phyloP scores from a whole-genome alignment of 2,113 vertebrate genomes.

The Alligator sinensis region DNA sequence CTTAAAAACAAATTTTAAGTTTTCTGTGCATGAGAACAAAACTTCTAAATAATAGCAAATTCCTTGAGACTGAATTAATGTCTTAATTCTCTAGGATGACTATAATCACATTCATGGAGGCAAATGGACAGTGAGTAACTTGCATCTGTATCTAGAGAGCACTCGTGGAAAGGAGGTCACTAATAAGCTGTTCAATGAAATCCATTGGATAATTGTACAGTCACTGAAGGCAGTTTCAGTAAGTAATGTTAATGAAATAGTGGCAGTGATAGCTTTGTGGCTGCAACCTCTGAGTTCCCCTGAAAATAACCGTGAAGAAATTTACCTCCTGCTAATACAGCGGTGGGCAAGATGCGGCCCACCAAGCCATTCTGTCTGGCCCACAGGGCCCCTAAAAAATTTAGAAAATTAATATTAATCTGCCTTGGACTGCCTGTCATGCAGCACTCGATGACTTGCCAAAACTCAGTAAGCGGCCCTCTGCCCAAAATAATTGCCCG shows the following conservation, averaged over 20 bases:
- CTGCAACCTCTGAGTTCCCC: neutral
- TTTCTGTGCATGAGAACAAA: neutral
- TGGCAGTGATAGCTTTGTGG: fast-evolving
- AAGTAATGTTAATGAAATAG: slow-evolving; percentile 65
- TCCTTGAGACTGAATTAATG: neutral
- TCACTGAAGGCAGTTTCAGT: slow-evolving; percentile 97
- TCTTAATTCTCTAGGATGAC: slow-evolving; percentile 87
- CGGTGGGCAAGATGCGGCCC: too few relatives aligned
- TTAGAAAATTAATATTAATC: too few relatives aligned
- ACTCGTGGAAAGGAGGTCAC: slow-evolving; percentile 95
- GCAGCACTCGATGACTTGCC: too few relatives aligned
- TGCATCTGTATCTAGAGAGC: slow-evolving; percentile 96
- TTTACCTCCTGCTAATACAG: neutral
- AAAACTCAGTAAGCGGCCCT: too few relatives aligned
- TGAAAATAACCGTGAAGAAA: neutral
- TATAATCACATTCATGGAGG: slow-evolving; percentile 98
- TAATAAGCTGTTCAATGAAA: slow-evolving; percentile 93
- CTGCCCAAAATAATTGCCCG: too few relatives aligned
- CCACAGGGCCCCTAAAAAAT: too few relatives aligned
- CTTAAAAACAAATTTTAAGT: neutral
- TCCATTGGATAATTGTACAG: slow-evolving; percentile 98
- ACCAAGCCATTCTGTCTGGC: too few relatives aligned
- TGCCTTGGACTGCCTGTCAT: too few relatives aligned
- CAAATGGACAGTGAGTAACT: slow-evolving; percentile 97
- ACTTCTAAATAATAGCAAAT: neutral